Percentiles rank a stretch among this genome's conserved stretches.
Evolutionary conservation across 2,797 vertebrate genomes (phyloP).

Genomic region (Hoplostethus atlanticus): DNA sequence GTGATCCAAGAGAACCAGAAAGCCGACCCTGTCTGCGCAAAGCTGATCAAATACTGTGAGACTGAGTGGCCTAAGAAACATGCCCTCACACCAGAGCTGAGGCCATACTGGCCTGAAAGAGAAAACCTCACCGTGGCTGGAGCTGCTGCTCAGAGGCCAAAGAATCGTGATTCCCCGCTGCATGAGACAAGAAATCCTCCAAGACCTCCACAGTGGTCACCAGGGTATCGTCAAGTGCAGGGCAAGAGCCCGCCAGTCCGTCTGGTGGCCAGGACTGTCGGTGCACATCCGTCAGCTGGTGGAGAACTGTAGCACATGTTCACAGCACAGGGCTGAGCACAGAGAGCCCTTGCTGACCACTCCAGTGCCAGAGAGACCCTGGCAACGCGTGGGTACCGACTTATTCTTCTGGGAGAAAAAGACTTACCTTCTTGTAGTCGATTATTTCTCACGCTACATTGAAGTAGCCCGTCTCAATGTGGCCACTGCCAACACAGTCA

Average conservation of each 20-base stretch:
- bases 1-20: no score
- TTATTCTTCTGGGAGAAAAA: slow-evolving; percentile 48
- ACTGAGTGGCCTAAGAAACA: no score
- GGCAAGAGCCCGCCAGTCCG: slow-evolving; percentile 29
- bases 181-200: slow-evolving; percentile 30
- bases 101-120: slow-evolving; percentile 19
- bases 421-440: slow-evolving; percentile 5
- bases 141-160: slow-evolving; percentile 28
- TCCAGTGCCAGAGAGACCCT: slow-evolving; percentile 27
- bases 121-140: slow-evolving; percentile 19
- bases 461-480: not conserved
- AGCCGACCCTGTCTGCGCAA: no score
- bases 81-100: slow-evolving; percentile 14
- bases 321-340: slow-evolving; percentile 32
- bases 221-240: slow-evolving; percentile 45
- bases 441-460: no score
- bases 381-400: slow-evolving; percentile 19
- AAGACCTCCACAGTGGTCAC: slow-evolving; percentile 19
- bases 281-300: slow-evolving; percentile 39
- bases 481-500: slow-evolving; percentile 5
- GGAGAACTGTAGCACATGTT: slow-evolving; percentile 31
- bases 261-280: slow-evolving; percentile 52
- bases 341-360: slow-evolving; percentile 44
- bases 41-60: no score
- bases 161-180: slow-evolving; percentile 30